These are phyloP conservation scores for Dicyrtomina minuta DNA, from an alignment of 2,888 invertebrate genomes.

Conservation along the genomic window DNA sequence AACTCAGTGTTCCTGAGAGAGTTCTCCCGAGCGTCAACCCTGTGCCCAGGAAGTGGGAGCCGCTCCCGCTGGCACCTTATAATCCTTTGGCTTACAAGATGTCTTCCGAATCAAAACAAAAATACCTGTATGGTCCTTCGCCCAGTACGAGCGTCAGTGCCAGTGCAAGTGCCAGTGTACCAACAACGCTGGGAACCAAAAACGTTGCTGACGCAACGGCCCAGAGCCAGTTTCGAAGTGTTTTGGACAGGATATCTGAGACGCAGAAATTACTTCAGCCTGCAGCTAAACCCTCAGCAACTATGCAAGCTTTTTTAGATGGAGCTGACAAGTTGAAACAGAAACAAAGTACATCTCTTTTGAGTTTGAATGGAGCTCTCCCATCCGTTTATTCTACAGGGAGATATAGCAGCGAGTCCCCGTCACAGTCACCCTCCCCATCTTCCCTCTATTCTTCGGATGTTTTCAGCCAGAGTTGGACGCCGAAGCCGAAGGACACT, in stretches of 20 bases:
- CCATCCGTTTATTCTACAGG: constrained; percentile 10
- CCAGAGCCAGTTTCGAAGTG: constrained; percentile 79
- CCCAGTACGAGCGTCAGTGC: too few relatives aligned
- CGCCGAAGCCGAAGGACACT: too few relatives aligned
- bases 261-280: constrained; percentile 83
- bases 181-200: constrained; percentile 67
- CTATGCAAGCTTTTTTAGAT: constrained; percentile 70
- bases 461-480: neutral
- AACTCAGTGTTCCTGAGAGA: constrained; percentile 41
- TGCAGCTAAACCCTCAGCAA: constrained; percentile 68
- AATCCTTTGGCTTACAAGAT: constrained; percentile 85
- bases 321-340: constrained; percentile 53
- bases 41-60: constrained; percentile 50
- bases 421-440: constrained; percentile 17
- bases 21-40: constrained; percentile 48
- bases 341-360: constrained; percentile 28
- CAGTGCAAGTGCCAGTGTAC: constrained; percentile 69
- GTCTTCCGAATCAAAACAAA: constrained; percentile 81
- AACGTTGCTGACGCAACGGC: constrained; percentile 78
- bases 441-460: neutral
- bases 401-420: constrained; percentile 12
- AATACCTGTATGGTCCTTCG: constrained; percentile 75
- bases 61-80: constrained; percentile 57
- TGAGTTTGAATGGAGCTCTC: neutral
- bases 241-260: constrained; percentile 82